These are phyloP conservation scores for Motacilla alba DNA, from an alignment of 2,113 vertebrate species.

Conservation along the genomic window DNA sequence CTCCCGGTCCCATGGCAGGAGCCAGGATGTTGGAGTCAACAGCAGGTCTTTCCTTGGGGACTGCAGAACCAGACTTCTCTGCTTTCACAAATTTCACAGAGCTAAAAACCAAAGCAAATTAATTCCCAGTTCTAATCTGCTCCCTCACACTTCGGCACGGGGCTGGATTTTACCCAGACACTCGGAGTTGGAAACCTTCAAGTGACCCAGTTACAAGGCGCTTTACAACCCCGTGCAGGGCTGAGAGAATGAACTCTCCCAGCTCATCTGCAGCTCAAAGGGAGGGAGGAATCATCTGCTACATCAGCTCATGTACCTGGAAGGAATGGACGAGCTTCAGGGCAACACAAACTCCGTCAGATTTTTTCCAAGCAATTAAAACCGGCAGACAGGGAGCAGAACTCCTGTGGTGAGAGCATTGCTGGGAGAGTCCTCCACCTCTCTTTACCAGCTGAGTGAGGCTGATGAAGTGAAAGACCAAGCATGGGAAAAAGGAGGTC, in stretches of 20 bases:
- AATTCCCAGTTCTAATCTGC: not conserved
- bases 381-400: not conserved
- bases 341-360: fast-evolving
- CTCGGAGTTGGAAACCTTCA: not conserved
- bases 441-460: not conserved
- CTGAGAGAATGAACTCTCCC: not conserved
- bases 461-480: not conserved
- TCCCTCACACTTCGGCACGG: not conserved
- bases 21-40: not conserved
- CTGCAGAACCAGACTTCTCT: not conserved
- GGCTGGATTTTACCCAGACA: not conserved
- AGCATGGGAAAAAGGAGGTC: not conserved
- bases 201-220: not conserved
- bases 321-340: not conserved
- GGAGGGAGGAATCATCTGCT: not conserved
- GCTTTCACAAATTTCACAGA: not conserved
- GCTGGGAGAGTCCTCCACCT: not conserved
- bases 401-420: not conserved
- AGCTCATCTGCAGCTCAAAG: not conserved
- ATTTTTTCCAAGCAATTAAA: not conserved
- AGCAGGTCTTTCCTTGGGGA: not conserved
- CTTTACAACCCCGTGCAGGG: not conserved
- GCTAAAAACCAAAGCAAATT: not conserved
- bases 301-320: not conserved
- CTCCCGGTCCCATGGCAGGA: not conserved